Percentiles rank a stretch among this genome's conserved stretches.
Conservation (phyloP, 2,888 invertebrate genomes). For the Melieria picta region DNA sequence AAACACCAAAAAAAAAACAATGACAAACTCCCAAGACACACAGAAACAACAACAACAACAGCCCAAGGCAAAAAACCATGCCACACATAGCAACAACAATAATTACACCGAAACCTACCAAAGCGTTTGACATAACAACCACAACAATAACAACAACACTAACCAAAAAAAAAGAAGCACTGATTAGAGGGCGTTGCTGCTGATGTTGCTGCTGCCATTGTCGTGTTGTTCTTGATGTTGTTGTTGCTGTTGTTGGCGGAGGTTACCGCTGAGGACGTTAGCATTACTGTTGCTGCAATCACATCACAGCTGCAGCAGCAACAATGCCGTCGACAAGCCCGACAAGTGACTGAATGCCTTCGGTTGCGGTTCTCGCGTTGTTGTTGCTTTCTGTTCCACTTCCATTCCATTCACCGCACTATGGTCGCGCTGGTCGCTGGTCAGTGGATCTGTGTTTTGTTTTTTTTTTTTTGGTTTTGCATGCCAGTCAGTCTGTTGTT, state of each 20-base stretch:
- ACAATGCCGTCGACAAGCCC: too few species aligned
- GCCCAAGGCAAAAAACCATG: not conserved
- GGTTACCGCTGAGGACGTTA: constrained; percentile 20
- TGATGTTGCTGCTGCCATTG: not conserved
- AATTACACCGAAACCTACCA: not conserved
- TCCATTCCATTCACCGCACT: constrained; percentile 1
- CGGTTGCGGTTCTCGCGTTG: constrained; percentile 40
- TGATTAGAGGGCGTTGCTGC: constrained; percentile 24
- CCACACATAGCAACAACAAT: too few species aligned
- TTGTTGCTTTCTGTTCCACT: constrained; percentile 23
- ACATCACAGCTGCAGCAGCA: not conserved
- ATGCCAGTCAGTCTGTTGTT: constrained; percentile 7
- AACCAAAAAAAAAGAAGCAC: not conserved
- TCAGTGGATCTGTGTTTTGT: not conserved
- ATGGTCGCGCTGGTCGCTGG: not conserved
- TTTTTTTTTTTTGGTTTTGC: not conserved
- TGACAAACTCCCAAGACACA: too few species aligned
- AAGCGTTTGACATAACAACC: not conserved
- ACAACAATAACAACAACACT: not conserved
- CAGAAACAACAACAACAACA: not conserved
- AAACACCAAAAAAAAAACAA: too few species aligned
- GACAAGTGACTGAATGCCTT: too few species aligned
- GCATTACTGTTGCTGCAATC: constrained; percentile 43
- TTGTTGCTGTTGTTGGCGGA: constrained; percentile 49
- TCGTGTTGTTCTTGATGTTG: constrained; percentile 3